phyloP scores from a whole-genome alignment of 92 coral and sea anemone species.

The Phenganax stokvisi region DNA sequence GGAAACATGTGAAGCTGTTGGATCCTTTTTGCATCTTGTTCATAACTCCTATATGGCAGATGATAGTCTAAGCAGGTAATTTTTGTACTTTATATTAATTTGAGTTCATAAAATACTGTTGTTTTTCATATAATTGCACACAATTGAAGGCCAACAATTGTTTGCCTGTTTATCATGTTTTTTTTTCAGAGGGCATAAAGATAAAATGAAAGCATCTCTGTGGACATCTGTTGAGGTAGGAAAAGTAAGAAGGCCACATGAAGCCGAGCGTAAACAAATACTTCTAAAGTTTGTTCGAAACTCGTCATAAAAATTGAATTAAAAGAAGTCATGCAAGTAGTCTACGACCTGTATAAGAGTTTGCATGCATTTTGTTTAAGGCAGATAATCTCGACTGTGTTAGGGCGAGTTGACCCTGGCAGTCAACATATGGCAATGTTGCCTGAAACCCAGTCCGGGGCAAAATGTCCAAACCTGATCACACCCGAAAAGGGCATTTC shows the following conservation, averaged over 20 bases:
- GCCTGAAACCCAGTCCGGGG: background rate
- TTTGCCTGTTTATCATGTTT: background rate
- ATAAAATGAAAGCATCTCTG: slow-evolving; percentile 60
- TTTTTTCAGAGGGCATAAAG: slow-evolving; percentile 17
- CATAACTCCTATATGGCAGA: slow-evolving; percentile 59
- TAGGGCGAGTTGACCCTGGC: too few relatives aligned
- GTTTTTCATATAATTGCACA: background rate
- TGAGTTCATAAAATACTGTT: background rate
- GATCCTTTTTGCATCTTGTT: slow-evolving; percentile 65
- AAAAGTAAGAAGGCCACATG: background rate
- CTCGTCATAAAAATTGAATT: background rate
- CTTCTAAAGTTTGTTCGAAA: too few relatives aligned
- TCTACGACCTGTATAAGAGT: background rate
- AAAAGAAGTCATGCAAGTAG: background rate
- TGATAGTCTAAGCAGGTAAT: slow-evolving; percentile 36
- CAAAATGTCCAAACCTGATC: background rate
- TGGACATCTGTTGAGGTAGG: slow-evolving; percentile 96
- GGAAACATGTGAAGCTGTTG: slow-evolving; percentile 74
- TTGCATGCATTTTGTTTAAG: background rate
- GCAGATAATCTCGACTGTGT: too few relatives aligned
- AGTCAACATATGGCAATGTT: too few relatives aligned
- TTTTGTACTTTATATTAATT: background rate
- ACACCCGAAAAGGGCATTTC: too few relatives aligned
- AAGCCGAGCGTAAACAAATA: too few relatives aligned
- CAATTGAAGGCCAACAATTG: background rate